Evolutionary conservation across 1,140 invertebrate species (phyloP), one percentile per base, ranked within the genome.

Genomic region (Aleiodes sp.): DNA sequence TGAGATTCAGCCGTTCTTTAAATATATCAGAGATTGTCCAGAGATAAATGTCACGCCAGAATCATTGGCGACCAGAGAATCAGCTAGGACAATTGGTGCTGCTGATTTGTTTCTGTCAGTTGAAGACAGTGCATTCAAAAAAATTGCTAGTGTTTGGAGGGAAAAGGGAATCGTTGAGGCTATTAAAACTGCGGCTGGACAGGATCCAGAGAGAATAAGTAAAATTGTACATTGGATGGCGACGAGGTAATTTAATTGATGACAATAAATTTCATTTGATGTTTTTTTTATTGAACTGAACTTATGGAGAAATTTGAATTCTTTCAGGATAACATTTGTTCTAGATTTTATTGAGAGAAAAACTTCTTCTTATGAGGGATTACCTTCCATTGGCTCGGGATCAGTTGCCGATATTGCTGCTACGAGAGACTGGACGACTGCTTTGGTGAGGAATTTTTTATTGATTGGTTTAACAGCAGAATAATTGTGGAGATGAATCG

Each of bases 101-200:
- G 80, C 78, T 64, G 80, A 83, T 69, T 71, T 87, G 4, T 88
- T 88, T 65, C 65, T 87, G 6, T 84, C 86, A 0, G 79, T 87
- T 21, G 78, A 82, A 10, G 83, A 87, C 39, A 85, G 83, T 62
- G 72, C 83, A 0, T 83, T 86, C 28, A 86, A 86, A 76, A 85
- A 83, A 65, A 69, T 87, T 61, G 78, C 71, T 0, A 84, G 76
- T 60, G 79, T 79, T 43, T 87, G 85, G 80, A 79, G 86, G 35
- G 90, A 91, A 70, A 87, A 88, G 73, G 90, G 91, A 4, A 80
- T 89, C 56, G 66, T 81, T 1, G 88, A 90, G 71, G 88, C 88
- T 2, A 73, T 91, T 63, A 79, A 85, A 56, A 63, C 81, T 2
- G 77, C 86, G 26, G 87, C 88, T 59, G 82, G 83, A 12, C 78